Conservation (phyloP, 1,140 invertebrate genomes). For the Trichonephila clavipes region DNA sequence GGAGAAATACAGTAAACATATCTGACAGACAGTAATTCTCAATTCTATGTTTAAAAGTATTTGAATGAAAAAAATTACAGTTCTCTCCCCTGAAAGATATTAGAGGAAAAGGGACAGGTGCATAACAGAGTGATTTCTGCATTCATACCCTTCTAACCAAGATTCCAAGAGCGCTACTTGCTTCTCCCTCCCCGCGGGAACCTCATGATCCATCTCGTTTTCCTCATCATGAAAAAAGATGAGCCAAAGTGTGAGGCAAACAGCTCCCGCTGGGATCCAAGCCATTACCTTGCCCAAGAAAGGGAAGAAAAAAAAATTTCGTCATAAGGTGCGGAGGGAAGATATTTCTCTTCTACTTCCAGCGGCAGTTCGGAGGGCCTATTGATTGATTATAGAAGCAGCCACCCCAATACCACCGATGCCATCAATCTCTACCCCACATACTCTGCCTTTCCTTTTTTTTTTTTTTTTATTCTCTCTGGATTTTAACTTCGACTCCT, state of each 20-base stretch:
- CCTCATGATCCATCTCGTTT: constrained; percentile 14
- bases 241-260: constrained; percentile 10
- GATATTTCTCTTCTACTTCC: background rate
- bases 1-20: no score
- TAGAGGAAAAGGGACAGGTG: no score
- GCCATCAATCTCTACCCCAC: background rate
- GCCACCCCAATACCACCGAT: background rate
- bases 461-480: background rate
- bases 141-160: background rate
- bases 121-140: background rate
- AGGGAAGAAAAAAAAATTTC: background rate
- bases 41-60: no score
- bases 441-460: background rate
- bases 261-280: background rate
- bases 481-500: background rate
- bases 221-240: background rate
- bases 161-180: background rate
- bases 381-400: constrained; percentile 30
- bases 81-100: no score
- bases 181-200: background rate
- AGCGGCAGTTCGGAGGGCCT: background rate
- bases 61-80: no score
- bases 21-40: no score
- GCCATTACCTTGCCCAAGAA: background rate
- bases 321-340: background rate